Evolutionary conservation across 64 coral and sea anemone species (phyloP).

Genomic region (Platygyra sinensis): DNA sequence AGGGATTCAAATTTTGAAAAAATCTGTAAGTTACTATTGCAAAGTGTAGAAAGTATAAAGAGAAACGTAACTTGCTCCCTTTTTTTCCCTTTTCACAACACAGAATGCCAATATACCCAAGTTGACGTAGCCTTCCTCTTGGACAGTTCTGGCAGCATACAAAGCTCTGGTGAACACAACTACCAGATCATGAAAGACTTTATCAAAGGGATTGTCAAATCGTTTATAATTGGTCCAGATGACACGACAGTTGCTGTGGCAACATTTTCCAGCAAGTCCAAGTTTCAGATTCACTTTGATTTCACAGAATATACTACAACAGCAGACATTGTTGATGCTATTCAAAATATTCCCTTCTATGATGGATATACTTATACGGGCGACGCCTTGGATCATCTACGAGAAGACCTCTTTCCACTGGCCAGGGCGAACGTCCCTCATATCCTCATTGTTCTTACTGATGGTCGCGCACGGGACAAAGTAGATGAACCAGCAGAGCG

Average conservation of each 20-base stretch:
- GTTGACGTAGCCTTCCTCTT: conserved; percentile 59
- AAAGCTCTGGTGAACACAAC: conserved; percentile 12
- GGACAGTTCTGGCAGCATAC: conserved; percentile 64
- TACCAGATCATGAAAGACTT: conserved; percentile 57
- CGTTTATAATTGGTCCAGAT: conserved; percentile 29
- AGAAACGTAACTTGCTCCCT: no score
- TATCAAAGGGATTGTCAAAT: conserved; percentile 47
- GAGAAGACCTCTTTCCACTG: neutral
- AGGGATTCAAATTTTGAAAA: no score
- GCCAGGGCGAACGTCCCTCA: conserved; percentile 35
- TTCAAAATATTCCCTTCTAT: conserved; percentile 30
- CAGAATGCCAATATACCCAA: neutral
- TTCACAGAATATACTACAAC: conserved; percentile 45
- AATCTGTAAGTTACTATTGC: no score
- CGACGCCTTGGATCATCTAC: conserved; percentile 9
- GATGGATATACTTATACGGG: conserved; percentile 57
- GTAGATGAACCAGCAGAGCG: conserved; percentile 26
- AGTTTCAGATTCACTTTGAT: conserved; percentile 28
- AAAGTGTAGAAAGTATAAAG: no score
- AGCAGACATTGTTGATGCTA: conserved; percentile 13
- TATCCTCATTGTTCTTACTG: conserved; percentile 61
- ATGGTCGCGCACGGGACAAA: conserved; percentile 50
- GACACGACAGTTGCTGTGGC: conserved; percentile 46
- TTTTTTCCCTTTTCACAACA: no score
- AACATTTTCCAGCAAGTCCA: conserved; percentile 25